A percentile compares a stretch with the other conserved stretches of the same genome.
Evolutionary conservation across 2,888 invertebrate genomes (phyloP).

Genomic region (Hyppa rectilinea): DNA sequence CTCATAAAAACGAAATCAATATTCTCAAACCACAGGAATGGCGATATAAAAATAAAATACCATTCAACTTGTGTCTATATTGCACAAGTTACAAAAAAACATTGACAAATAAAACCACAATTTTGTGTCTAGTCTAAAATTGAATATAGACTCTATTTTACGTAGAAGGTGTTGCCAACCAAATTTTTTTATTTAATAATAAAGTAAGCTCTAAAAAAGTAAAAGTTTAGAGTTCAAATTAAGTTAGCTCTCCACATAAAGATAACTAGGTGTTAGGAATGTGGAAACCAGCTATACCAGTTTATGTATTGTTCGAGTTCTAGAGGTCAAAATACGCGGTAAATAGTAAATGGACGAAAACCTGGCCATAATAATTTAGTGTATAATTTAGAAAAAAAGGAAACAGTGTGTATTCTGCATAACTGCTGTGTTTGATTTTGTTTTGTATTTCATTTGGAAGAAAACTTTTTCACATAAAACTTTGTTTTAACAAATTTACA

Average conservation of each 20-base stretch:
- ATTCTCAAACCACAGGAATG: slow-evolving; percentile 14
- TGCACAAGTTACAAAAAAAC: neutral
- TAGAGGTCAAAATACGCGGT: slow-evolving; percentile 20
- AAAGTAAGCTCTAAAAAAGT: too few species aligned
- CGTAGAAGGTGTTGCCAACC: neutral
- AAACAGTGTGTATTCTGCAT: neutral
- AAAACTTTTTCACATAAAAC: too few species aligned
- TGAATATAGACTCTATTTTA: neutral
- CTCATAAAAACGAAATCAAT: neutral
- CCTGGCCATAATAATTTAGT: neutral
- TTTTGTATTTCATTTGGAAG: too few species aligned
- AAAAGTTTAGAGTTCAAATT: neutral
- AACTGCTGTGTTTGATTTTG: neutral
- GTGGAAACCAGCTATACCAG: slow-evolving; percentile 16
- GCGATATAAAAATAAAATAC: neutral
- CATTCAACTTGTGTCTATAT: slow-evolving; percentile 2
- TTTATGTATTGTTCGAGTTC: neutral
- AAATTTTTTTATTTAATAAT: neutral
- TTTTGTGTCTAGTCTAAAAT: neutral
- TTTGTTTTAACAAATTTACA: too few species aligned
- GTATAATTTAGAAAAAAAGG: too few species aligned
- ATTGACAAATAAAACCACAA: neutral
- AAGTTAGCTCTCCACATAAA: neutral
- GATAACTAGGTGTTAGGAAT: neutral
- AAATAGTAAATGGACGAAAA: neutral